Base-by-base conservation (phyloP, 2,797 vertebrate genomes). In the Fundulus diaphanus region DNA sequence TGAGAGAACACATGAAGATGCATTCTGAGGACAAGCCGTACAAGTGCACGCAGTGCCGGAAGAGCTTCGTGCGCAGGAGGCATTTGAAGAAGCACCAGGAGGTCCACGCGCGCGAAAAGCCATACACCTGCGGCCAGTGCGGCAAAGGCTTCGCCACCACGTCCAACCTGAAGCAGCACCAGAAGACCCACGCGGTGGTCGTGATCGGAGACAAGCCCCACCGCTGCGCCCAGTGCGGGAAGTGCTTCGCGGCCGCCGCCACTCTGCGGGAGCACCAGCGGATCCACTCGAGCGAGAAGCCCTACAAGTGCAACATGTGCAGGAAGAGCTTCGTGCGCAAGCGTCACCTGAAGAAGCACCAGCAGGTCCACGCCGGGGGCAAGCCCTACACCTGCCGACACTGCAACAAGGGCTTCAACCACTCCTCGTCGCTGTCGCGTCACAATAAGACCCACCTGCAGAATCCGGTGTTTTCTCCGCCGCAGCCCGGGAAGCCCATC, bases 1-100 rank as follows among this genome's bases (percentile, higher is more conserved):
- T 96, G 29, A 81, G 95, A 79, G 95, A 96, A 88, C 95, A 96
- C 73, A 96, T 96, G 95, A 96, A 96, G 88, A 94, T 96, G 95
- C 95, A 96, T 89, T 95, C 95, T 22, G 95, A 96, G 73, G 96
- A 96, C 85, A 96, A 96, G 80, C 95, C 96, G 13, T 96, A 96
- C 89, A 96, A 96, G 84, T 96, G 96, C 82, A 94, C 94, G 56
- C 96, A 96, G 74, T 96, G 96, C 81, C 85, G 95, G 72, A 96
- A 96, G 87, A 96, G 96, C 84, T 96, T 96, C 73, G 92, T 96
- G 54, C 95, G 95, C 59, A 90, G 95, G 67, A 93, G 95, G 67
- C 95, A 96, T 80, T 89, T 96, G 71, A 96, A 96, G 87, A 96
- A 96, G 85, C 96, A 96, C 49, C 96, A 96, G 70, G 95, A 96